Base-by-base conservation (phyloP, 30 jellyfish, hydroid and myxozoan species). In the Catostylus mosaicus region DNA sequence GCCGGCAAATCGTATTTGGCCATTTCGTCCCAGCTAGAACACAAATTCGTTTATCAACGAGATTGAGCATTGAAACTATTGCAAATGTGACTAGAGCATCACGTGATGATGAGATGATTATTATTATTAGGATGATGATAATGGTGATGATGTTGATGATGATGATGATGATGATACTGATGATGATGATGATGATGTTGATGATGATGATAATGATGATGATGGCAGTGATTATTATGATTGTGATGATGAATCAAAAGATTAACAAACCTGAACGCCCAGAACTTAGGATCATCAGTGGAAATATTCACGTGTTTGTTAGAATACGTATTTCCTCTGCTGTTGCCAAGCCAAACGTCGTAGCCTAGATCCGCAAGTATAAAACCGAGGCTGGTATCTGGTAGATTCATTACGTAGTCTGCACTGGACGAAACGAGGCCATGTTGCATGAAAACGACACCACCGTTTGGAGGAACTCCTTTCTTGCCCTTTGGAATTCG, bases 1-100 rank as follows among this genome's bases (percentile, higher is more conserved):
- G 98, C 97, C 12, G 99, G 99, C 19, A 95, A 80, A 68, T 95
- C 99, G 52, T 89, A 95, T 82, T 89, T 85, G 67, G 99, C 99
- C 98, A 95, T 89, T 60, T 95, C 99, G 43, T 95, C 99, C 90
- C 93, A 95, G 46, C 98, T 93, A 16, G 20, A 48, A 48, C 7
- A 40, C 12, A 40, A 40, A 40, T 40, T 5, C 7, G 14, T 40
- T 7, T 40, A 14, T 14, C 7, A 40, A 14, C 7, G 54, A 7
- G 14, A 40, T 5, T 40, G 54, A 14, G 14, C 14, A 40, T 7
- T 7, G 14, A 40, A 40, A 14, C 54, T 5, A 40, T 40, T 40
- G 12, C 54, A 40, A 29, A 68, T 37, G 12, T 40, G 20, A 24
- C 54, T 14, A 32, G 29, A 66, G 14, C 57, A 26, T 19, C n/a